Conservation (phyloP, 1,140 invertebrate species). For the Rhyzopertha dominica region DNA sequence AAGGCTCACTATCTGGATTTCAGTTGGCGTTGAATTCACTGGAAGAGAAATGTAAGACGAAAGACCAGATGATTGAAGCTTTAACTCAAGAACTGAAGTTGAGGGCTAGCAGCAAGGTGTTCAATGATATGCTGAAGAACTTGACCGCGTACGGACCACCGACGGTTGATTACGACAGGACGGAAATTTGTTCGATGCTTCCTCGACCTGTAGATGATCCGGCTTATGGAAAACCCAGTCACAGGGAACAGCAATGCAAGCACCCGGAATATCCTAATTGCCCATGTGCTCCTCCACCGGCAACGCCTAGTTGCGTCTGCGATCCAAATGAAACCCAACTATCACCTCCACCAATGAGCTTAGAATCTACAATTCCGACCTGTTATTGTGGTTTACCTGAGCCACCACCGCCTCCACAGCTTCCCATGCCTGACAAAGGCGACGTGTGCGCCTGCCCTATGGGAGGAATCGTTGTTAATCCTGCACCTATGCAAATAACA, state of each 20-base stretch:
- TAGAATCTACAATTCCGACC: not conserved
- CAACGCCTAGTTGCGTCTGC: not conserved
- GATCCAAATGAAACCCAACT: not conserved
- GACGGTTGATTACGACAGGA: constrained; percentile 8
- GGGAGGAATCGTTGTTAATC: not conserved
- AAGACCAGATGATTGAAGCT: constrained; percentile 34
- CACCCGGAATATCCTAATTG: constrained; percentile 1
- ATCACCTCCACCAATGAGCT: not conserved
- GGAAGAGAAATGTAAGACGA: constrained; percentile 33
- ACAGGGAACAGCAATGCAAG: not conserved
- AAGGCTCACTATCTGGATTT: constrained; percentile 30
- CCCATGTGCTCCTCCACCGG: not conserved
- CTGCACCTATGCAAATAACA: constrained; percentile 1
- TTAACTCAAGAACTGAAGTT: constrained; percentile 29
- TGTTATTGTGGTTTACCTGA: not conserved
- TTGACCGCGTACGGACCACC: not conserved
- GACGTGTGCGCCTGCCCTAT: too few relatives aligned
- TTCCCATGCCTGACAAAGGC: not conserved
- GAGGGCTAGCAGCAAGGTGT: constrained; percentile 22
- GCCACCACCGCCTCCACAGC: not conserved
- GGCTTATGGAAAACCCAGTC: not conserved
- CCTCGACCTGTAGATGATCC: constrained; percentile 9
- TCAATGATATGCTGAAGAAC: constrained; percentile 19
- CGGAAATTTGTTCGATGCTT: constrained; percentile 4
- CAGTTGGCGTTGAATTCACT: constrained; percentile 31